Evolutionary conservation across 2,888 invertebrate species (phyloP).

Genomic region (Macaria notata): DNA sequence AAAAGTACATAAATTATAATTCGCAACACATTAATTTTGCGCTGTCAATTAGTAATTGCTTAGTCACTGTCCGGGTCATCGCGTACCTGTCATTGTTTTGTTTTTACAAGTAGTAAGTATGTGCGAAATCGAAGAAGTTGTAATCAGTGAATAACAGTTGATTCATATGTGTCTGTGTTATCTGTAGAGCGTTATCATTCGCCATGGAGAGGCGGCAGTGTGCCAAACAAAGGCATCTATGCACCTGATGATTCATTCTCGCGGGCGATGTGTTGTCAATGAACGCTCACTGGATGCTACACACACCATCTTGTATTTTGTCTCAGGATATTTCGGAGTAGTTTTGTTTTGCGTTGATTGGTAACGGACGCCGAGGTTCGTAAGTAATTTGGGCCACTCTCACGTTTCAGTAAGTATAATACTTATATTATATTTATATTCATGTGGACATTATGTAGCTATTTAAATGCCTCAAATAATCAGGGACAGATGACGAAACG

Average conservation of each 20-base stretch:
- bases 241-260: constrained; percentile 24
- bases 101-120: not conserved
- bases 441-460: too few relatives aligned
- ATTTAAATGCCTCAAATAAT: too few relatives aligned
- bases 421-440: too few relatives aligned
- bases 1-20: not conserved
- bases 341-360: too few relatives aligned
- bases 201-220: constrained; percentile 16
- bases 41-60: constrained; percentile 2
- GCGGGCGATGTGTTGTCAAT: constrained; percentile 21
- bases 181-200: constrained; percentile 20
- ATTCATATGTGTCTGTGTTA: constrained; percentile 12
- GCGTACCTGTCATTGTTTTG: not conserved
- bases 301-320: constrained; percentile 6
- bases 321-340: constrained; percentile 4
- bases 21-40: not conserved
- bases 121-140: constrained; percentile 1
- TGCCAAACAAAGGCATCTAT: constrained; percentile 25
- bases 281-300: constrained; percentile 20
- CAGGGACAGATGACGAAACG: too few relatives aligned
- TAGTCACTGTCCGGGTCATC: not conserved
- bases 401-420: too few relatives aligned
- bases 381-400: too few relatives aligned
- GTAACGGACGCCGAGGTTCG: too few relatives aligned
- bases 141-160: constrained; percentile 10